Percentiles rank a stretch among this genome's conserved stretches.
Evolutionary conservation across 2,888 invertebrate genomes (phyloP).

Genomic region (Lomographa bimaculata): DNA sequence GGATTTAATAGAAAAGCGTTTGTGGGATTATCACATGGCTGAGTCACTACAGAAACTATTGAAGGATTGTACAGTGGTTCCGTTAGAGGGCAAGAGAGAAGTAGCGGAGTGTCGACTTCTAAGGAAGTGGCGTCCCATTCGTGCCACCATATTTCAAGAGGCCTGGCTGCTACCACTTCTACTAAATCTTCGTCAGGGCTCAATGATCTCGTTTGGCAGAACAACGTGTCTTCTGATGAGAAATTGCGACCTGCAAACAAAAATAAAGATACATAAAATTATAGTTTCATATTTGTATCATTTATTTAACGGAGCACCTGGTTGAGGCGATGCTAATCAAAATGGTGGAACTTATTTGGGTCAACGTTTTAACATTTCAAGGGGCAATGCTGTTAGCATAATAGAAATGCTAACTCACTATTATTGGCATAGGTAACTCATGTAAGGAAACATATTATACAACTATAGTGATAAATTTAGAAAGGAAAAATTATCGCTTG

Average conservation of each 20-base stretch:
- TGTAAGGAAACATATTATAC: too few species aligned
- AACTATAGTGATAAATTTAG: too few species aligned
- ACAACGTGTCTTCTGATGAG: slow-evolving; percentile 65
- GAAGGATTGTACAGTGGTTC: slow-evolving; percentile 60
- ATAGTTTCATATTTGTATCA: too few species aligned
- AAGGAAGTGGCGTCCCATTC: slow-evolving; percentile 81
- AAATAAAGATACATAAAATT: too few species aligned
- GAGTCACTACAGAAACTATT: slow-evolving; percentile 74
- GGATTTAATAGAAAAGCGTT: slow-evolving; percentile 66
- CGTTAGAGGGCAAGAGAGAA: slow-evolving; percentile 86
- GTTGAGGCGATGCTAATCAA: too few species aligned
- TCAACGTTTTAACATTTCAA: too few species aligned
- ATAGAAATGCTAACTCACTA: too few species aligned
- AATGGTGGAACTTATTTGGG: too few species aligned
- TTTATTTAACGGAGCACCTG: too few species aligned
- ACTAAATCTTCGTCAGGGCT: slow-evolving; percentile 65
- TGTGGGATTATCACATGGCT: slow-evolving; percentile 75
- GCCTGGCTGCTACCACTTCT: slow-evolving; percentile 82
- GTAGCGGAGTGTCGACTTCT: slow-evolving; percentile 80
- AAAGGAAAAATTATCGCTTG: too few species aligned
- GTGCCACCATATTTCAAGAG: slow-evolving; percentile 85
- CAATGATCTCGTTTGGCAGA: slow-evolving; percentile 79
- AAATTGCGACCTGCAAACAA: slow-evolving; percentile 63
- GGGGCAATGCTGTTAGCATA: too few species aligned
- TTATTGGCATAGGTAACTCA: too few species aligned